These are phyloP conservation scores for Sporophila hypoxantha DNA, from an alignment of 2,113 vertebrate genomes.

Conservation along the genomic window DNA sequence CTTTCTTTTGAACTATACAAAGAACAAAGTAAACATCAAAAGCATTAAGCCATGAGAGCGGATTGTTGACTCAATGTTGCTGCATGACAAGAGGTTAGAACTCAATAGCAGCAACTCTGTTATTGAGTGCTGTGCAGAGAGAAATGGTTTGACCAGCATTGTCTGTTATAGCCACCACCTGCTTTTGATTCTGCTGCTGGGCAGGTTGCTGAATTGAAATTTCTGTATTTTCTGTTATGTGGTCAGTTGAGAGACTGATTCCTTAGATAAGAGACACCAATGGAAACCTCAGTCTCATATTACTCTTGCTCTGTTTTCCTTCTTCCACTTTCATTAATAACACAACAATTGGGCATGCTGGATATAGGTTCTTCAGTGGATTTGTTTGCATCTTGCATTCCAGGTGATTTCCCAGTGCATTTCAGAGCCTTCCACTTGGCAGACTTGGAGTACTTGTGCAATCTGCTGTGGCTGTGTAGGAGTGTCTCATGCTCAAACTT, in stretches of 20 bases:
- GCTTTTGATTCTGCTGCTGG: constrained; percentile 30
- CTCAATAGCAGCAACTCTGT: constrained; percentile 37
- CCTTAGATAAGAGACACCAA: background rate
- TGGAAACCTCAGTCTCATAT: background rate
- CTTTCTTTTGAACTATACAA: constrained; percentile 72
- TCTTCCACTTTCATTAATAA: background rate
- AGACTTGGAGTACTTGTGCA: background rate
- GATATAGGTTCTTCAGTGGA: background rate
- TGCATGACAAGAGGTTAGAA: constrained; percentile 60
- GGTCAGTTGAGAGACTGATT: background rate
- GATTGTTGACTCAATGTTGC: constrained; percentile 66
- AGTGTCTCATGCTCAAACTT: rapidly evolving
- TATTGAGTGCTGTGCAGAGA: constrained; percentile 23
- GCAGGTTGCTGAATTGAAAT: background rate
- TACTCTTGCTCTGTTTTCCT: background rate
- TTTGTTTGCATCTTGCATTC: background rate
- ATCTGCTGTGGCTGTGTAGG: background rate
- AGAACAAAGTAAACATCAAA: constrained; percentile 76
- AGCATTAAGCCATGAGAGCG: constrained; percentile 58
- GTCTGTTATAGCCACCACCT: background rate
- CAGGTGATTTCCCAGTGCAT: background rate
- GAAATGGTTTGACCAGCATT: constrained; percentile 32
- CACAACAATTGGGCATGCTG: background rate
- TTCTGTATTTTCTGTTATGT: background rate
- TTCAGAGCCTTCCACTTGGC: background rate